A percentile compares a stretch with the other conserved stretches of the same genome.
These are phyloP conservation scores for Aldrovandia affinis DNA, from an alignment of 2,797 vertebrate genomes.

Conservation along the genomic window DNA sequence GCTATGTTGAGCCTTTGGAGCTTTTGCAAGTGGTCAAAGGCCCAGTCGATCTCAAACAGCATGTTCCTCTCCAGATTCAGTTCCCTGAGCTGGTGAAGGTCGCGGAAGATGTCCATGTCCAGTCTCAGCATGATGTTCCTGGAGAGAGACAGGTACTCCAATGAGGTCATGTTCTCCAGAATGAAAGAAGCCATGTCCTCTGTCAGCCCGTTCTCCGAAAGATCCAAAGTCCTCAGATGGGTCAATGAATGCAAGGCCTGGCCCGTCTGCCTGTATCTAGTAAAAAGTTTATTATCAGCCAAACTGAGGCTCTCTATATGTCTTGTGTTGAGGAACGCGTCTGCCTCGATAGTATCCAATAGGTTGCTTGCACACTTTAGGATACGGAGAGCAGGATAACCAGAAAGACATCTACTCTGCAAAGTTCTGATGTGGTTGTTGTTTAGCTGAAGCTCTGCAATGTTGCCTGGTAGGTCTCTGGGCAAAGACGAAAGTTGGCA, in stretches of 20 bases:
- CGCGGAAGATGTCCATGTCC: constrained; percentile 77
- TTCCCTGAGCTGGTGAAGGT: constrained; percentile 79
- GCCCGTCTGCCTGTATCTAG: constrained; percentile 71
- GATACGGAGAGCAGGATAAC: constrained; percentile 71
- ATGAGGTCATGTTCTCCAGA: constrained; percentile 80
- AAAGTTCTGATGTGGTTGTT: constrained; percentile 81
- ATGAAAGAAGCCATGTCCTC: constrained; percentile 78
- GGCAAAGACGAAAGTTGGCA: constrained; percentile 73
- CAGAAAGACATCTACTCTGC: constrained; percentile 69
- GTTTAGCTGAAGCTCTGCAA: constrained; percentile 80
- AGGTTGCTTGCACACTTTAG: constrained; percentile 79
- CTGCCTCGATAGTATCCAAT: constrained; percentile 67
- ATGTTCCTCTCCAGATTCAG: constrained; percentile 88
- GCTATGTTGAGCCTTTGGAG: constrained; percentile 87
- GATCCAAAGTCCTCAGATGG: constrained; percentile 76
- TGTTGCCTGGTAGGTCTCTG: constrained; percentile 61
- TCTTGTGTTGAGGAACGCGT: constrained; percentile 70
- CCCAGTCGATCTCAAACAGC: constrained; percentile 88
- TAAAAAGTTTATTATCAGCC: constrained; percentile 79
- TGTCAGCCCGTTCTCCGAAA: constrained; percentile 84
- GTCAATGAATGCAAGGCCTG: constrained; percentile 72
- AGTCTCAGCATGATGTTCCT: constrained; percentile 84
- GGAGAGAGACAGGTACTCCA: constrained; percentile 85
- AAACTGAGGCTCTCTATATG: constrained; percentile 76
- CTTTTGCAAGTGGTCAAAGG: constrained; percentile 77